These are phyloP conservation scores for Onthophagus taurus DNA, from an alignment of 1,140 invertebrate species.

Conservation along the genomic window DNA sequence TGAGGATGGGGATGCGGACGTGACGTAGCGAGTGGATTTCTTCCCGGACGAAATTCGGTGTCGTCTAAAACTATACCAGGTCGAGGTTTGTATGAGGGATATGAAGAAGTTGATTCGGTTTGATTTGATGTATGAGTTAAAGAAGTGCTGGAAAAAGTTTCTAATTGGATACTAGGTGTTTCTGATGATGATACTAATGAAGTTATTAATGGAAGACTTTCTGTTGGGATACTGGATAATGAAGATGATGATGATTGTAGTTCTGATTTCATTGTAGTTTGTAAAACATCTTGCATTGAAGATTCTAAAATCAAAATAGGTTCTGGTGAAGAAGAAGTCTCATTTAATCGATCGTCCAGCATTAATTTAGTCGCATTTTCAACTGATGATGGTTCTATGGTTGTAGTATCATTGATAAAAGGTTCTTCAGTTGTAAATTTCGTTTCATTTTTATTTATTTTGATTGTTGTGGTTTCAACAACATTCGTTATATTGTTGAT, in stretches of 20 bases:
- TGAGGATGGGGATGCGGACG: slow-evolving; percentile 35
- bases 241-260: slow-evolving; percentile 14
- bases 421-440: not conserved
- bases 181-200: not conserved
- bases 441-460: not conserved
- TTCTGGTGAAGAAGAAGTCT: not conserved
- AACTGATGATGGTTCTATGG: slow-evolving; percentile 5
- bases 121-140: not conserved
- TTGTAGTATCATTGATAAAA: slow-evolving; percentile 1
- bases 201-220: slow-evolving; percentile 11
- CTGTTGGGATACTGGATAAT: slow-evolving; percentile 16
- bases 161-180: slow-evolving; percentile 13
- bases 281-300: slow-evolving; percentile 27
- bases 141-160: not conserved
- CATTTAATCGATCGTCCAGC: not conserved
- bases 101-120: slow-evolving; percentile 26
- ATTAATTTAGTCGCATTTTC: slow-evolving; percentile 1
- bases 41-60: slow-evolving; percentile 61
- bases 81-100: slow-evolving; percentile 58
- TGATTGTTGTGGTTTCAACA: not conserved
- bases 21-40: slow-evolving; percentile 31
- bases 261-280: slow-evolving; percentile 21
- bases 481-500: not conserved
- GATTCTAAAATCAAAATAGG: slow-evolving; percentile 23
- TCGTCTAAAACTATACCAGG: slow-evolving; percentile 76